These are phyloP conservation scores for Premnoplex brunnescens DNA, from an alignment of 2,797 vertebrate species.

Conservation along the genomic window DNA sequence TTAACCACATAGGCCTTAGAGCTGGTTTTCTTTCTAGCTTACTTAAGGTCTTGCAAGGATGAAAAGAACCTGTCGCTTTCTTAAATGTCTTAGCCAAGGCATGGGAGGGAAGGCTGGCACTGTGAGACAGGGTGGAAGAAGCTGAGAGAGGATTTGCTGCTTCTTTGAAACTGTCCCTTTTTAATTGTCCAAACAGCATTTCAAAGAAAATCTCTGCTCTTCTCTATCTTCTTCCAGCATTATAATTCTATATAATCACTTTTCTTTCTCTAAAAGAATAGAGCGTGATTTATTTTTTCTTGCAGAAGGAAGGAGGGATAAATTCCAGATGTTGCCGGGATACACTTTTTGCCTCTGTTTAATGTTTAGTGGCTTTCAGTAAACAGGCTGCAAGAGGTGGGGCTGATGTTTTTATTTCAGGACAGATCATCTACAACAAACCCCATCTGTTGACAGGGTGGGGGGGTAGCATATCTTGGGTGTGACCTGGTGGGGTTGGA, in stretches of 20 bases:
- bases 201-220: conserved; percentile 40
- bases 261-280: conserved; percentile 58
- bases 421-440: not conserved
- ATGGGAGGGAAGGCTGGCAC: not conserved
- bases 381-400: conserved; percentile 21
- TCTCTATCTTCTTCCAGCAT: conserved; percentile 24
- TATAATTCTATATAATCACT: conserved; percentile 48
- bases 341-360: conserved; percentile 22
- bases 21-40: not conserved
- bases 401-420: conserved; percentile 24
- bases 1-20: not conserved
- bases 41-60: not conserved
- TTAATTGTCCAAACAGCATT: conserved; percentile 1
- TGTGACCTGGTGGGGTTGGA: not conserved
- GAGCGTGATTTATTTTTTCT: not conserved
- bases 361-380: conserved; percentile 14
- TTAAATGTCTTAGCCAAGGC: not conserved
- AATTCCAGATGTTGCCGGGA: conserved; percentile 55
- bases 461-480: not conserved
- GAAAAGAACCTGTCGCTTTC: not conserved
- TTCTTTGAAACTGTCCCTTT: conserved; percentile 23
- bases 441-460: not conserved
- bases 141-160: conserved; percentile 15
- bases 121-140: not conserved
- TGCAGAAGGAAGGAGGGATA: not conserved